Conservation (phyloP, 2,797 vertebrate genomes). For the Onychomys leucogaster region DNA sequence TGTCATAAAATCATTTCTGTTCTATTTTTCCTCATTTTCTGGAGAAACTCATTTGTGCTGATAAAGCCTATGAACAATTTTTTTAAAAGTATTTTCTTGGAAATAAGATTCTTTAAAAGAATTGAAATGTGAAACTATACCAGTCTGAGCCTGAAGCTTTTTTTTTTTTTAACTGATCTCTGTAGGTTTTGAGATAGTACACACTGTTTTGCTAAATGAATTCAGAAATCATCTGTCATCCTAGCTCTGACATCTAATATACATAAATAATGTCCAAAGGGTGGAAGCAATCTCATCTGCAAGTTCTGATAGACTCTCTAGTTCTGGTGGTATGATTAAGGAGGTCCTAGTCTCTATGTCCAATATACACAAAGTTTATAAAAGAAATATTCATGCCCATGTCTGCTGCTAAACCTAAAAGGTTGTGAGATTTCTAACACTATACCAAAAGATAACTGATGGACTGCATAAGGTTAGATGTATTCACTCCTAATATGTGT, state of each 20-base stretch:
- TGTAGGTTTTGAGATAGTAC: background rate
- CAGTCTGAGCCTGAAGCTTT: constrained; percentile 20
- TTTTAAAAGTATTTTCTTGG: constrained; percentile 34
- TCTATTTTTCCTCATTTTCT: constrained; percentile 30
- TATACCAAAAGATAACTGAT: background rate
- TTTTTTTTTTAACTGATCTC: background rate
- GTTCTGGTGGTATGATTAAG: constrained; percentile 31
- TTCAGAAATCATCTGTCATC: constrained; percentile 63
- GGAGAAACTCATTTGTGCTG: background rate
- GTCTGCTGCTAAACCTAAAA: background rate
- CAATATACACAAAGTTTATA: background rate
- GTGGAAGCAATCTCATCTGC: constrained; percentile 59
- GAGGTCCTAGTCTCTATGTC: background rate
- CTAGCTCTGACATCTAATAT: constrained; percentile 59
- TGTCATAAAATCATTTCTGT: constrained; percentile 48
- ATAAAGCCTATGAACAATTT: background rate
- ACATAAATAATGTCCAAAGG: constrained; percentile 56
- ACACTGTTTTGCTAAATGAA: constrained; percentile 62
- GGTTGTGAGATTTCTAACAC: constrained; percentile 10
- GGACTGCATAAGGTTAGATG: background rate
- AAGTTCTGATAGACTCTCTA: constrained; percentile 9
- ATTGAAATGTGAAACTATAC: background rate
- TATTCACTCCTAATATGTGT: background rate
- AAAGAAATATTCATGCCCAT: background rate
- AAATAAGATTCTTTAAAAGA: background rate